Evolutionary conservation across 2,888 invertebrate species (phyloP), one percentile per base, ranked within the genome.

Genomic region (Eristalinus aeneus): DNA sequence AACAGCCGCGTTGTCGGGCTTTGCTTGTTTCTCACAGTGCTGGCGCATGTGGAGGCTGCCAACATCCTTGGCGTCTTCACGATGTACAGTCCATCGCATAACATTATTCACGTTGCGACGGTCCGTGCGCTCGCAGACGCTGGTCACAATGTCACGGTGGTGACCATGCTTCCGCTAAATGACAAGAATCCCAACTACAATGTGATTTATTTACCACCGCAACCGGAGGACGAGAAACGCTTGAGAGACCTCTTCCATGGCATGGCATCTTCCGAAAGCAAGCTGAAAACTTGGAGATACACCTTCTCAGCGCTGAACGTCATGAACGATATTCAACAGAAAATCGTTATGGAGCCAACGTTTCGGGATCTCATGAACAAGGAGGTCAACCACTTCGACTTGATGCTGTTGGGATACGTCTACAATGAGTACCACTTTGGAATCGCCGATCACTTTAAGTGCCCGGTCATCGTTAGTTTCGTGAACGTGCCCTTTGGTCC

Each of bases 141-240:
- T 11, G 89, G 89, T 4, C 89, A 89, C 54, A 82, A 89, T 78
- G 79, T 89, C 8, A 89, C 88, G 0, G 74, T 88, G 1, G 74
- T 88, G 2, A 89, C 90, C 0, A 73, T 89, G 3, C 16, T 89
- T 20, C 83, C 89, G 10, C 89, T 92, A 1, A 91, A 90, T 64
- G 89, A 92, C 1, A 89, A 88, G 2, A 90, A 92, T 78, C 89
- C 89, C 22, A 90, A 89, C 34, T 91, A 91, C 32, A 89, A 90
- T 22, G 87, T 89, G 8, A 91, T 92, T 32, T 81, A 90, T 6
- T 88, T 92, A 11, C 90, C 90, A 1, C 65, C 90, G 11, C 76
- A 53, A 0, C 82, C 74, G 0, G 89, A 87, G 22, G 89, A 90
- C 4, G 85, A 89, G 53, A 73, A 88, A 34, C 3, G 2, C 0